Conservation (phyloP, 2,113 vertebrate genomes). For the Colistium nudipinnis region DNA sequence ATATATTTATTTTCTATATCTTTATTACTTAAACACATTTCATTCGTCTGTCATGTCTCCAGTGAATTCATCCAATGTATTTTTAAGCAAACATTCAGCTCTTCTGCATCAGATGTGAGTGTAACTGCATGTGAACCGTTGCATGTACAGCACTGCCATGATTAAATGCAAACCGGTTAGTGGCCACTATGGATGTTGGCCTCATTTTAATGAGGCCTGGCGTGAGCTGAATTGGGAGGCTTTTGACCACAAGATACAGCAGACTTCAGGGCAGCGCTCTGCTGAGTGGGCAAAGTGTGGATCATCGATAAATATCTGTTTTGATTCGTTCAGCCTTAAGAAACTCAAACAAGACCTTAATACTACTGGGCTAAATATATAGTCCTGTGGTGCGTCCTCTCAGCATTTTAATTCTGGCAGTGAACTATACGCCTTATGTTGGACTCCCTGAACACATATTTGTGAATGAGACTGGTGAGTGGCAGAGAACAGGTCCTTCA, state of each 20-base stretch:
- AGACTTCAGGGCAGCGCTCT: slow-evolving; percentile 36
- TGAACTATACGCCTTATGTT: too few relatives aligned
- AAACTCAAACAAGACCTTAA: not conserved
- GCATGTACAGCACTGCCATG: not conserved
- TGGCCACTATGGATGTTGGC: slow-evolving; percentile 21
- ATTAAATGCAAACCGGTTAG: slow-evolving; percentile 34
- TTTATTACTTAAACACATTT: not conserved
- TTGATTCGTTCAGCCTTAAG: not conserved
- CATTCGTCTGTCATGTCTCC: not conserved
- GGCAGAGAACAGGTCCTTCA: slow-evolving; percentile 26
- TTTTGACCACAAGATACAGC: slow-evolving; percentile 16
- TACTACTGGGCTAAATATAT: too few relatives aligned
- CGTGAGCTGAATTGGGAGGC: slow-evolving; percentile 27
- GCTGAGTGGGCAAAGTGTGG: slow-evolving; percentile 45
- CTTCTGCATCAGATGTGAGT: not conserved
- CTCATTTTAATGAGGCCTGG: slow-evolving; percentile 43
- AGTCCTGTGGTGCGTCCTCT: too few relatives aligned
- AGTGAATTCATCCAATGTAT: not conserved
- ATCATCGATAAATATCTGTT: slow-evolving; percentile 39
- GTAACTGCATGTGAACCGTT: slow-evolving; percentile 14
- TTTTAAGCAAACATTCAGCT: not conserved
- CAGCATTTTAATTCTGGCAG: too few relatives aligned
- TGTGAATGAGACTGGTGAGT: slow-evolving; percentile 13
- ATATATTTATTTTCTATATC: not conserved
- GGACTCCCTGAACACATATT: too few relatives aligned